Evolutionary conservation across 2,888 invertebrate species (phyloP), one percentile per base, ranked within the genome.

Genomic region (Prosopocoilus inquinatus): DNA sequence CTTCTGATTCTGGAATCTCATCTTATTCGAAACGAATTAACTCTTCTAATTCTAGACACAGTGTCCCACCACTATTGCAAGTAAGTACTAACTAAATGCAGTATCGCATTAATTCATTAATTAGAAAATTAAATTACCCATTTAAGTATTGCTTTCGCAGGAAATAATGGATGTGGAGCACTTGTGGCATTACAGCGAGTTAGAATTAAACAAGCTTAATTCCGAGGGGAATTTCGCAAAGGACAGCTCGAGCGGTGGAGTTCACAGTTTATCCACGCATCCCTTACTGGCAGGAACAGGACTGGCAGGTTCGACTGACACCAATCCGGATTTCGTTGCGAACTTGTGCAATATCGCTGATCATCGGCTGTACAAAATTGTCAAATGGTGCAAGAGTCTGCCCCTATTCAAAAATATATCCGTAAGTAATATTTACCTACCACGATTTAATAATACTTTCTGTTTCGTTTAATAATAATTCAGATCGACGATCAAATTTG

Each of bases 401-500:
- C 96, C 97, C 11, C 84, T 97, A 20, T 97, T 97, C 76, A 94
- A 96, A 75, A 94, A 95, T 78, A 96, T 97, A 68, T 93, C 94
- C 70, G 94, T 94, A 70, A 82, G 85, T 78, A 49, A n/a, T 11
- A 43, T 47, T 41, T 39, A 28, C 11, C 11, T 44, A 33, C 13
- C 41, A 44, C 16, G 41, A 13, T 35, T 48, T 46, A 41, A 45
- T 56, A 53, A 15, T 20, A n/a, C 20, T 45, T 52, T 47, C 45
- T 50, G 9, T 20, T 44, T 49, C 9, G 50, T 52, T 41, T 50
- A 34, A 7, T 7, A 13, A 61, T 53, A 53, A 53, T 76, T 34
- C 78, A 94, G 94, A 96, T 96, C 76, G 97, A 97, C 79, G 97
- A 97, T 81, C 97, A 97, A 81, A 97, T 96, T 70, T 91, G 95